Evolutionary conservation across 2,888 invertebrate genomes (phyloP).

Genomic region (Phalera bucephala): DNA sequence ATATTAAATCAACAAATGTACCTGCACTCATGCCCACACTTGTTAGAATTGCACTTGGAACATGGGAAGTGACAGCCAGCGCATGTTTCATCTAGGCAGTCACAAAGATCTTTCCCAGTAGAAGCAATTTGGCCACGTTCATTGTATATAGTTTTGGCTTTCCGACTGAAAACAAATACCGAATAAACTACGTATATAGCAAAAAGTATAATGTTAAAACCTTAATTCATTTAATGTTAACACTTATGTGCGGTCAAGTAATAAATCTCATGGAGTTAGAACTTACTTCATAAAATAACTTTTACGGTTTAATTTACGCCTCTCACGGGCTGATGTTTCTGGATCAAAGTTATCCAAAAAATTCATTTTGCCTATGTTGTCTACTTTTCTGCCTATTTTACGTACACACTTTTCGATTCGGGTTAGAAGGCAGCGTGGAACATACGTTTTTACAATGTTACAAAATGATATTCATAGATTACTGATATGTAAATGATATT

Average conservation of each 20-base stretch:
- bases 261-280: too few species aligned
- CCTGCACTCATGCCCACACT: slow-evolving; percentile 93
- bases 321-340: slow-evolving; percentile 89
- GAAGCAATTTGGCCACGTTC: slow-evolving; percentile 85
- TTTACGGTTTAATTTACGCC: slow-evolving; percentile 89
- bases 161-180: slow-evolving; percentile 58
- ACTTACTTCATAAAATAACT: slow-evolving; percentile 68
- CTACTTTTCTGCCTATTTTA: too few species aligned
- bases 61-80: slow-evolving; percentile 94
- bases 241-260: too few species aligned
- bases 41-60: slow-evolving; percentile 86
- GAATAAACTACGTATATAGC: too few species aligned
- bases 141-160: slow-evolving; percentile 86
- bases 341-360: slow-evolving; percentile 88
- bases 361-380: slow-evolving; percentile 37
- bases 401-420: too few species aligned
- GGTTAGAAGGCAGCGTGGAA: too few species aligned
- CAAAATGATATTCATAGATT: too few species aligned
- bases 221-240: too few species aligned
- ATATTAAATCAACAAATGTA: too few species aligned
- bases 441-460: too few species aligned
- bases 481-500: too few species aligned
- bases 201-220: too few species aligned
- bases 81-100: slow-evolving; percentile 90
- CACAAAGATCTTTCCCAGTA: slow-evolving; percentile 89